Conservation (phyloP, 2,888 invertebrate genomes). For the Drosophila borealis region DNA sequence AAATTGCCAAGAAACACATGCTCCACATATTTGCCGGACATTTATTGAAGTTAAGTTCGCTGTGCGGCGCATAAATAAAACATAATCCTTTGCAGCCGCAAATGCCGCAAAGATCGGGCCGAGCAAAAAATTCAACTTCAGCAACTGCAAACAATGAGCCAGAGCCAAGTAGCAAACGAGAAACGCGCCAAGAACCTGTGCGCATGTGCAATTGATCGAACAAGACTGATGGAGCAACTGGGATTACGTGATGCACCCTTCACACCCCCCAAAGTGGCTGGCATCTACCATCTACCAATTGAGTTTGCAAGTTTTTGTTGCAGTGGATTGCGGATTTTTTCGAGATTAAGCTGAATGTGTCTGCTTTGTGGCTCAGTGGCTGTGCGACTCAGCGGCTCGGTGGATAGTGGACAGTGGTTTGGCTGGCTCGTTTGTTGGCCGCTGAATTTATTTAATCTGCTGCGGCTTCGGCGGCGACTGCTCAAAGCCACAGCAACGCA, state of each 20-base stretch:
- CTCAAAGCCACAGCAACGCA: constrained; percentile 78
- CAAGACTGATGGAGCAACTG: constrained; percentile 83
- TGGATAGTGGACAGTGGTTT: constrained; percentile 20
- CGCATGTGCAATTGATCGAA: constrained; percentile 84
- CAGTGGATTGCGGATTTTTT: constrained; percentile 63
- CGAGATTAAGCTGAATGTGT: constrained; percentile 65
- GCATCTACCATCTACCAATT: constrained; percentile 59
- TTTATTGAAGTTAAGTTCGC: constrained; percentile 85
- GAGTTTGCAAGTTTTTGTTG: constrained; percentile 77
- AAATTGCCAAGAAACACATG: constrained; percentile 85
- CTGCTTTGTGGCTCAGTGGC: constrained; percentile 37
- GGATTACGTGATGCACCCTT: constrained; percentile 70
- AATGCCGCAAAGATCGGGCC: constrained; percentile 51
- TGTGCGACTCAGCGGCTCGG: constrained; percentile 27
- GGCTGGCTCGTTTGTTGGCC: constrained; percentile 36
- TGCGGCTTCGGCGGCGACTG: constrained; percentile 78
- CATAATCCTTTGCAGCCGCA: constrained; percentile 82
- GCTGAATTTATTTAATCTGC: constrained; percentile 80
- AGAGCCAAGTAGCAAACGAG: constrained; percentile 30
- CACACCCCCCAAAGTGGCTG: constrained; percentile 6
- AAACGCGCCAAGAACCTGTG: constrained; percentile 72
- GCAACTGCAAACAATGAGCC: constrained; percentile 69
- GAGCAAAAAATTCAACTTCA: constrained; percentile 20
- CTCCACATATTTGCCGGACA: constrained; percentile 85
- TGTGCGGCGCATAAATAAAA: constrained; percentile 85